These are phyloP conservation scores for Panagrolaimus sp. DNA, from an alignment of 1,140 invertebrate genomes.

Conservation along the genomic window DNA sequence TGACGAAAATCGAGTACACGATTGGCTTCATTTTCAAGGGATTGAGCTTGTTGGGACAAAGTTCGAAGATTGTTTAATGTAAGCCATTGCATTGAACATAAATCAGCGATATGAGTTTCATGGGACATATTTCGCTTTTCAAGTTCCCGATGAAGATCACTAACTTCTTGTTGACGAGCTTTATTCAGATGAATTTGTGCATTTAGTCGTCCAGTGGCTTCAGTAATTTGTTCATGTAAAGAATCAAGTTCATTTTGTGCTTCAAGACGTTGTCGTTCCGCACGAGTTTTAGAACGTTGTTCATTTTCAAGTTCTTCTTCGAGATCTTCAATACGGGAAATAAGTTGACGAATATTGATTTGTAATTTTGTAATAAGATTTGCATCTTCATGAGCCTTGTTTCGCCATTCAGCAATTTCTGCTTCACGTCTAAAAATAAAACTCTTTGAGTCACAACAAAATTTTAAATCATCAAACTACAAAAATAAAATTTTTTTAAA, in stretches of 20 bases:
- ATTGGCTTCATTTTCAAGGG: constrained; percentile 44
- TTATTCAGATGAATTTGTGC: constrained; percentile 98
- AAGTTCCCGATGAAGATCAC: constrained; percentile 79
- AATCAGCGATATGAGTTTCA: constrained; percentile 82
- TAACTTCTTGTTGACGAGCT: constrained; percentile 83
- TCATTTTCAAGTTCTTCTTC: constrained; percentile 96
- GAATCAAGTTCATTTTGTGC: constrained; percentile 89
- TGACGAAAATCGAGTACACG: constrained; percentile 40
- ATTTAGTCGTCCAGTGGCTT: constrained; percentile 82
- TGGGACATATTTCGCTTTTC: constrained; percentile 96
- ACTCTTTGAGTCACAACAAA: constrained; percentile 25
- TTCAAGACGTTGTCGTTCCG: constrained; percentile 89
- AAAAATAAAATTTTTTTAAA: no score
- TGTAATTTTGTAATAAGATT: constrained; percentile 85
- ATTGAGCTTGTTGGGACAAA: constrained; percentile 41
- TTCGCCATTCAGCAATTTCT: constrained; percentile 44
- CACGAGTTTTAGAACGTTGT: constrained; percentile 92
- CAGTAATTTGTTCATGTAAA: constrained; percentile 77
- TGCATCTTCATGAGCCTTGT: constrained; percentile 47
- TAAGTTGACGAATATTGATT: constrained; percentile 96
- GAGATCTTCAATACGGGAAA: constrained; percentile 87
- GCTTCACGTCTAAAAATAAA: constrained; percentile 25
- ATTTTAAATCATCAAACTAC: no score
- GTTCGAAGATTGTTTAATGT: constrained; percentile 51
- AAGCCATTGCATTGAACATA: constrained; percentile 84